Base-by-base conservation (phyloP, 2,113 vertebrate species). In the Hylia prasina region DNA sequence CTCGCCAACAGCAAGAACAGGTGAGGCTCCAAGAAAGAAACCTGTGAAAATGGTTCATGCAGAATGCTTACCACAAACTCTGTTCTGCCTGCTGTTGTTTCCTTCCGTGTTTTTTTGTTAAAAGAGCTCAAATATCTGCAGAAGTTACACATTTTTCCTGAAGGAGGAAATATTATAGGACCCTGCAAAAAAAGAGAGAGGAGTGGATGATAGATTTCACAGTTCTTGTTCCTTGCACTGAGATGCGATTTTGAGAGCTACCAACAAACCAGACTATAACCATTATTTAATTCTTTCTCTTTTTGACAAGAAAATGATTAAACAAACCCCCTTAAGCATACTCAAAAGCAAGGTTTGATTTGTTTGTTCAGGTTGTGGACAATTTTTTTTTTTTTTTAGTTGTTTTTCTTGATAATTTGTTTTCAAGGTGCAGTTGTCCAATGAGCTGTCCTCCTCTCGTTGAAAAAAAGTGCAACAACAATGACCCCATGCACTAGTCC, bases 1-100 rank as follows among this genome's bases (percentile, higher is more conserved):
- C 99, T 93, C 99, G 99, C 94, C 99, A 99, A 95, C 99, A 99
- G 97, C 99, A 99, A 98, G 99, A 99, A 96, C 99, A 99, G 99
- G 99, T 99, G 98, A 98, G 98, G 79, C 39, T 90, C 65, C 94
- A 82, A 69, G 86, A 86, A 88, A 60, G 89, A 79, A 93, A 93
- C 94, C 85, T 77, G 64, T 44, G 93, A 94, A 95, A 56, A 84
- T 53, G 47, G 69, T 73, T 92, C 87, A 18, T 39, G 42, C 66
- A 58, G 82, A 82, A 91, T 80, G 70, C 77, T 95, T 45, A 11
- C 75, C 19, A 7, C 53, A 71, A 91, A 35, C 33, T 37, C 56
- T 17, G 37, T 11, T 64, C 76, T 83, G 48, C 53, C 58, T 71
- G 24, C 53, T 53, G 51, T 48, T 53, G n/a, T 47, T 91, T 79